phyloP scores from a whole-genome alignment of 2,888 invertebrate genomes.

The Fissipunctia ypsillon region DNA sequence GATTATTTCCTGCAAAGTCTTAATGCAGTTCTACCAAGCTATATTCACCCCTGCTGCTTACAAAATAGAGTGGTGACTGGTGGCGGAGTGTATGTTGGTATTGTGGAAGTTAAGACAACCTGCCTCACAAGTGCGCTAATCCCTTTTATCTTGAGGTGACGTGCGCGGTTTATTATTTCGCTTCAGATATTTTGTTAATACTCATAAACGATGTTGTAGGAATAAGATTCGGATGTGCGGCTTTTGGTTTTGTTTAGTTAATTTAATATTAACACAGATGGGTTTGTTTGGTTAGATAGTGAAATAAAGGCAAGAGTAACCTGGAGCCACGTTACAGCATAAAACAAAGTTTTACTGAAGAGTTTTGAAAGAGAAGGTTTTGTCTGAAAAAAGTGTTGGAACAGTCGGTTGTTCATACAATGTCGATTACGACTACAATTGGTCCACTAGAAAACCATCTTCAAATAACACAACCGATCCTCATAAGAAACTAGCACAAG shows the following conservation, averaged over 20 bases:
- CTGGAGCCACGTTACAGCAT: too few species aligned
- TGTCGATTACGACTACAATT: too few species aligned
- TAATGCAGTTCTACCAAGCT: conserved; percentile 13
- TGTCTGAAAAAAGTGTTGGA: too few species aligned
- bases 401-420: too few species aligned
- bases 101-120: conserved; percentile 78
- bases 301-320: too few species aligned
- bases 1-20: conserved; percentile 79
- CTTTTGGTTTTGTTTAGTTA: conserved; percentile 60
- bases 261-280: conserved; percentile 37
- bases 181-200: conserved; percentile 83
- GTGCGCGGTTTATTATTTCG: conserved; percentile 87
- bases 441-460: too few species aligned
- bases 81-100: conserved; percentile 41
- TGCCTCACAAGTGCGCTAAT: conserved; percentile 85
- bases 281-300: conserved; percentile 10
- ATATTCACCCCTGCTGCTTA: conserved; percentile 59
- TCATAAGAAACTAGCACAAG: conserved; percentile 18
- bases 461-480: too few species aligned
- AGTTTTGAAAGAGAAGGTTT: not conserved
- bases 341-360: too few species aligned
- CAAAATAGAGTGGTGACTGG: conserved; percentile 36
- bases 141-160: conserved; percentile 89
- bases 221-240: conserved; percentile 61
- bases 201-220: conserved; percentile 66